Base-by-base conservation (phyloP, 2,113 vertebrate genomes). In the Caranx melampygus region DNA sequence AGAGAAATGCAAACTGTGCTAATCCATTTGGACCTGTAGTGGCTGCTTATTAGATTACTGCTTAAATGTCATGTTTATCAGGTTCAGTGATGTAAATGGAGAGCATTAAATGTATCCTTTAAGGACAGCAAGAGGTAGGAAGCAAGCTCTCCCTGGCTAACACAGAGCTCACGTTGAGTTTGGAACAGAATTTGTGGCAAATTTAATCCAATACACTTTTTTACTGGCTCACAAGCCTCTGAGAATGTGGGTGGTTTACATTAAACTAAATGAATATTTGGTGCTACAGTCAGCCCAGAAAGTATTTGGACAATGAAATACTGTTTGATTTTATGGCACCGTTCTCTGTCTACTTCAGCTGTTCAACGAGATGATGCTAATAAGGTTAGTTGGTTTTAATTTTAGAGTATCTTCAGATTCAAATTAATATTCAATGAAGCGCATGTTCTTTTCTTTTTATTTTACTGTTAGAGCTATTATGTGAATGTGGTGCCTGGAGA, bases 1-100 rank as follows among this genome's bases (percentile, higher is more conserved):
- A 59, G 74, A 77, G 52, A 15, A 79, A 82, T 64, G 66, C 58
- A 77, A 82, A 81, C 62, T 75, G 40, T 79, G 69, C 68, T 85
- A 91, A 93, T 91, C 84, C 79, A 75, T 86, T 87, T 81, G 82
- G 85, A 79, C 79, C 77, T 87, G 47, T 54, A 83, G 67, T 82
- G 55, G 71, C 61, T 57, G 65, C 68, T 93, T 91, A 92, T 92
- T 91, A 91, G 83, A 91, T 93, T 89, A 90, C 76, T 65, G 45
- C 82, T 81, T 88, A 79, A 89, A 92, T 92, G 89, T 88, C 88
- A 82, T 90, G 89, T 94, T 93, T 93, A 82, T 87, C 80, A 89
- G 92, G 88, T 94, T 93, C 85, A 87, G 78, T 88, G 78, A 89
- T 87, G 82, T 78, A 90, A 92, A 92, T 83, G 79, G 79, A 44